Conservation (phyloP, 2,888 invertebrate species). For the Tiliacea aurago region DNA sequence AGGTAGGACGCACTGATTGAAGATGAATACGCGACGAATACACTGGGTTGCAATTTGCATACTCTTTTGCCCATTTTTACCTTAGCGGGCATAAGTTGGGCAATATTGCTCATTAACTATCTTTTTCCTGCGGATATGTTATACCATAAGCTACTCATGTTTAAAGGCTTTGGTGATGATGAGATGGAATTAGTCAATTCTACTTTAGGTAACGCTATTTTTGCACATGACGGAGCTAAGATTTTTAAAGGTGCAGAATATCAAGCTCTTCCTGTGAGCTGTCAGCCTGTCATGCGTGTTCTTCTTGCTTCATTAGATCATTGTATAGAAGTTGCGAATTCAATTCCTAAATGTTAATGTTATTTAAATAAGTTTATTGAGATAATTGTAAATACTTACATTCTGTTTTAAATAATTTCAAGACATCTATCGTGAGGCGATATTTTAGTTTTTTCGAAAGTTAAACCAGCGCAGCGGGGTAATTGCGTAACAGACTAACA, state of each 20-base stretch:
- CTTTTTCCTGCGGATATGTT: background rate
- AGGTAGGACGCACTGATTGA: too few species aligned
- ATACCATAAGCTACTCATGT: too few species aligned
- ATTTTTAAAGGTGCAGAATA: background rate
- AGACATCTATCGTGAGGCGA: constrained; percentile 28
- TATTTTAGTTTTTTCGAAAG: constrained; percentile 56
- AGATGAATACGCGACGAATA: too few species aligned
- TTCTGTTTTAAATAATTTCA: constrained; percentile 42
- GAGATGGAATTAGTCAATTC: too few species aligned
- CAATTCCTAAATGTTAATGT: constrained; percentile 12
- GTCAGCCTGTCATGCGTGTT: constrained; percentile 1
- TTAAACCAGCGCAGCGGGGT: background rate
- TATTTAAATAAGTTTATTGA: constrained; percentile 43
- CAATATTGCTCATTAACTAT: background rate
- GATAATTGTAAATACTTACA: constrained; percentile 38
- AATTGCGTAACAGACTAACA: background rate
- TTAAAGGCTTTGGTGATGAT: too few species aligned
- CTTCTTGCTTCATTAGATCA: constrained; percentile 44
- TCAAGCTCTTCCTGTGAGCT: background rate
- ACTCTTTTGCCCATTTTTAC: background rate
- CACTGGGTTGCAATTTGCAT: too few species aligned
- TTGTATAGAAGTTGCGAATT: constrained; percentile 37
- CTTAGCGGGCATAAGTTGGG: background rate
- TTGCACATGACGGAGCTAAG: background rate
- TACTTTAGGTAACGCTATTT: background rate